These are phyloP conservation scores for Pegoplata infirma DNA, from an alignment of 2,888 invertebrate genomes.

Conservation along the genomic window DNA sequence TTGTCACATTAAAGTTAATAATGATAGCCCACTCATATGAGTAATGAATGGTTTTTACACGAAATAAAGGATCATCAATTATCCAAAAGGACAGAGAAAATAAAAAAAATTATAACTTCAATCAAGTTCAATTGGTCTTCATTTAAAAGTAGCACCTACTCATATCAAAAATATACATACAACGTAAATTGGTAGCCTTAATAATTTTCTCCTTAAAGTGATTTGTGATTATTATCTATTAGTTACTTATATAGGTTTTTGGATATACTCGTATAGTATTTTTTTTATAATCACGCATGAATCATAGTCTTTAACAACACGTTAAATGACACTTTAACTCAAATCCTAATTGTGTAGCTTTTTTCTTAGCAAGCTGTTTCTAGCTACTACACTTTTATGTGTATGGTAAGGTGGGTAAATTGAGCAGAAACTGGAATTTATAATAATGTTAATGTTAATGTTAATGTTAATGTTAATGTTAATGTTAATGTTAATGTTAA, in stretches of 20 bases:
- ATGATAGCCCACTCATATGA: too few species aligned
- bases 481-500: too few species aligned
- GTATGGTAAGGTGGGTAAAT: not conserved
- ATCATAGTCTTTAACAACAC: conserved; percentile 59
- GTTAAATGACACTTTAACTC: conserved; percentile 60
- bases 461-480: too few species aligned
- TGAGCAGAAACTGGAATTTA: not conserved
- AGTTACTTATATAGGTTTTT: conserved; percentile 23
- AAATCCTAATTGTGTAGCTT: conserved; percentile 58
- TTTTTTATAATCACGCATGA: conserved; percentile 61
- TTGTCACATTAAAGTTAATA: too few species aligned
- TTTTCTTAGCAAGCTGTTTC: conserved; percentile 2
- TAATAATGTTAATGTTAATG: too few species aligned
- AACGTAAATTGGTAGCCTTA: not conserved
- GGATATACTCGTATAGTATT: too few species aligned
- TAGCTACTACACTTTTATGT: conserved; percentile 19
- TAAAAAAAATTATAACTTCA: too few species aligned
- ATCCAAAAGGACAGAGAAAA: too few species aligned
- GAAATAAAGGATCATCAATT: too few species aligned
- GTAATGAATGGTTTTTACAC: too few species aligned
- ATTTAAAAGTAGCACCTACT: too few species aligned
- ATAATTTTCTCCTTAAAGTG: conserved; percentile 23
- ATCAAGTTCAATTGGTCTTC: too few species aligned
- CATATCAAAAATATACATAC: not conserved
- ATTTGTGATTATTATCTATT: conserved; percentile 47